Percentiles rank a stretch among this genome's conserved stretches.
phyloP scores from a whole-genome alignment of 1,140 invertebrate species.

The Hormaphis cornu region DNA sequence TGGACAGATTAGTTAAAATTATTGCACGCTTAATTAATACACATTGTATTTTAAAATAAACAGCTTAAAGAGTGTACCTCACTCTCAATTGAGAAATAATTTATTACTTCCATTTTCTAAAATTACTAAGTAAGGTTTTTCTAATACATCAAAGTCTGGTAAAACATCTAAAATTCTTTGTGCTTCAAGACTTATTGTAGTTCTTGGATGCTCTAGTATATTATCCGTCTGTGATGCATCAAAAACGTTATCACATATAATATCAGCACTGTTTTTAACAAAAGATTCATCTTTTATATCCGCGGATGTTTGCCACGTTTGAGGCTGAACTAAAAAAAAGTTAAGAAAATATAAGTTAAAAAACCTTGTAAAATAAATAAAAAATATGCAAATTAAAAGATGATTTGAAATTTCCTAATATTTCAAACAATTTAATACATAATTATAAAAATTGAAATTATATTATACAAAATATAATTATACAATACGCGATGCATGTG shows the following conservation, averaged over 20 bases:
- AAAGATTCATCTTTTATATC: neutral
- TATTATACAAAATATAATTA: no score
- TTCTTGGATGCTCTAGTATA: neutral
- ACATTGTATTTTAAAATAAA: neutral
- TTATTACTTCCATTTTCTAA: neutral
- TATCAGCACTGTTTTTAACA: neutral
- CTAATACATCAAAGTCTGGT: constrained; percentile 21
- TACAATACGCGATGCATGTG: no score
- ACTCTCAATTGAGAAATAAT: neutral
- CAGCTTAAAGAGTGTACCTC: neutral
- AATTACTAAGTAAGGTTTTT: constrained; percentile 30
- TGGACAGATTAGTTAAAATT: constrained; percentile 8
- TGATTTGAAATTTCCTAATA: no score
- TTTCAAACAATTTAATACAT: no score
- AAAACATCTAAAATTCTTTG: constrained; percentile 24
- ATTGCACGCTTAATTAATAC: constrained; percentile 7
- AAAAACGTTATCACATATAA: neutral
- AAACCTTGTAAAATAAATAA: neutral
- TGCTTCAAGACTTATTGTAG: constrained; percentile 24
- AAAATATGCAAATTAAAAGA: no score
- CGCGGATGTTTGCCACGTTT: neutral
- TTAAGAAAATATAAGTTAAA: neutral
- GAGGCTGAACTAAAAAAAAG: constrained; percentile 1
- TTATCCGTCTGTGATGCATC: neutral
- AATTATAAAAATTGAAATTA: no score